phyloP scores from a whole-genome alignment of 2,797 vertebrate genomes.

The Todus mexicanus region DNA sequence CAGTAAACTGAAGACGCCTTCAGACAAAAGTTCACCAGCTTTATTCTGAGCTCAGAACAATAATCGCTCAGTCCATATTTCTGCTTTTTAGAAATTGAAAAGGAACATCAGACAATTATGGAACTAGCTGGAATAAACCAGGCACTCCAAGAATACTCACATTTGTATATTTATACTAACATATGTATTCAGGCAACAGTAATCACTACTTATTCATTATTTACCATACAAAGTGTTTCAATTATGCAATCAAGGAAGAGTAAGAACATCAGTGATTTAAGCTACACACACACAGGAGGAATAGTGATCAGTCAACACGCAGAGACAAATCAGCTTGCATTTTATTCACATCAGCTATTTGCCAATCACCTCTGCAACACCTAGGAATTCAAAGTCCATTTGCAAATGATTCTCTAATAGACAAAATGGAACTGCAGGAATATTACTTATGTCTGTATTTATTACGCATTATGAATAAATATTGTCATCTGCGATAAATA shows the following conservation, averaged over 20 bases:
- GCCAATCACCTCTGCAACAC: conserved; percentile 14
- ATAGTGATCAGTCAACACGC: conserved; percentile 24
- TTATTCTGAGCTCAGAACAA: neutral
- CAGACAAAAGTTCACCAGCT: conserved; percentile 1
- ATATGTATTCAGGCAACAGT: conserved; percentile 1
- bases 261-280: conserved; percentile 31
- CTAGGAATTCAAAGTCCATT: conserved; percentile 32
- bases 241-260: conserved; percentile 38
- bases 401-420: conserved; percentile 31
- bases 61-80: neutral
- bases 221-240: conserved; percentile 24
- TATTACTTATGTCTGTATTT: neutral
- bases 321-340: conserved; percentile 18
- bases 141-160: neutral
- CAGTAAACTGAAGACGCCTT: neutral
- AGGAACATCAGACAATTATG: neutral
- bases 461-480: conserved; percentile 26
- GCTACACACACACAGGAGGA: neutral
- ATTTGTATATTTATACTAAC: neutral
- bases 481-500: neutral
- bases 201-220: conserved; percentile 45
- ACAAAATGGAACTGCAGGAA: conserved; percentile 29
- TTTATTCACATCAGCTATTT: conserved; percentile 14
- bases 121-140: neutral
- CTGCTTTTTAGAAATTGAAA: neutral